These are phyloP conservation scores for Theocolax elegans DNA, from an alignment of 1,140 invertebrate species.

Conservation along the genomic window DNA sequence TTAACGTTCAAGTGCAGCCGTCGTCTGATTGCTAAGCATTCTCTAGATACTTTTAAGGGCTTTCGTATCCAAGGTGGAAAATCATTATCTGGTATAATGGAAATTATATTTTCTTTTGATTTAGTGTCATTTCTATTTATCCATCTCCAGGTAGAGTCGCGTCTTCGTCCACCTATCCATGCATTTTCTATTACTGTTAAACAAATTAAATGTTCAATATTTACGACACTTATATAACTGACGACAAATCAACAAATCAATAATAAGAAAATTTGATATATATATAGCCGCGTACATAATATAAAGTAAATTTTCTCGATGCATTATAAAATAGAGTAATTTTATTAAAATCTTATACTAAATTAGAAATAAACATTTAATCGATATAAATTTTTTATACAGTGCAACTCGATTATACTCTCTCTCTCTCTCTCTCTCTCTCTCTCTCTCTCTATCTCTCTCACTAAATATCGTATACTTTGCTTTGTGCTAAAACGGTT, in stretches of 20 bases:
- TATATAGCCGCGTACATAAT: not conserved
- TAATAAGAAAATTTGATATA: not conserved
- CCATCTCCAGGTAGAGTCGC: slow-evolving; percentile 49
- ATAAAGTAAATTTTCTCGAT: too few species aligned
- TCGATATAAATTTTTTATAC: too few species aligned
- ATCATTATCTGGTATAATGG: slow-evolving; percentile 43
- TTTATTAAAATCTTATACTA: too few species aligned
- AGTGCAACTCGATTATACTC: too few species aligned
- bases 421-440: too few species aligned
- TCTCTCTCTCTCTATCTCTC: too few species aligned
- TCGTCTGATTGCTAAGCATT: slow-evolving; percentile 50
- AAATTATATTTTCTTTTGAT: slow-evolving; percentile 40
- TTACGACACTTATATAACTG: not conserved
- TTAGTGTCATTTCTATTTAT: slow-evolving; percentile 34
- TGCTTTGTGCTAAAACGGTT: too few species aligned
- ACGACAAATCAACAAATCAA: not conserved
- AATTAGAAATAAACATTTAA: too few species aligned
- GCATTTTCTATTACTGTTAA: slow-evolving; percentile 46
- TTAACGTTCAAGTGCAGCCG: slow-evolving; percentile 44
- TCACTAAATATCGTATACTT: too few species aligned
- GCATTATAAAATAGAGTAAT: too few species aligned
- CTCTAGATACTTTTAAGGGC: slow-evolving; percentile 46
- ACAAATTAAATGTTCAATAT: not conserved
- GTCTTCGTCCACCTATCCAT: slow-evolving; percentile 49
- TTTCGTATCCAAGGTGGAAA: slow-evolving; percentile 50